phyloP scores from a whole-genome alignment of 2,797 vertebrate species.

The Notolepis coatsorum region DNA sequence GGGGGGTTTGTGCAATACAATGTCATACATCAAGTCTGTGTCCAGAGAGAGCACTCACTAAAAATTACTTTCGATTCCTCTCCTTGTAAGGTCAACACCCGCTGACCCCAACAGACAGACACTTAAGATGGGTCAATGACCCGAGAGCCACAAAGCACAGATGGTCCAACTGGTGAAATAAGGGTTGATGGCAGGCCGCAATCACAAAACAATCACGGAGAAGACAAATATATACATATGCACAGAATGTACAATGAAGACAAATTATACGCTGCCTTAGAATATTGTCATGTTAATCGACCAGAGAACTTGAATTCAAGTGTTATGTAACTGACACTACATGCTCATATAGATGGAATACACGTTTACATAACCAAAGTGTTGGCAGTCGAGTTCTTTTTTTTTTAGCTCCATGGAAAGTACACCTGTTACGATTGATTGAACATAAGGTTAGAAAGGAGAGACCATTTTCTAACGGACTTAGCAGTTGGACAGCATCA shows the following conservation, averaged over 20 bases:
- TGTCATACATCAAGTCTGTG: neutral
- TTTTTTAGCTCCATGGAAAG: neutral
- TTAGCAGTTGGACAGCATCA: constrained; percentile 38
- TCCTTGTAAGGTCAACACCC: constrained; percentile 54
- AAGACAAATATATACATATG: constrained; percentile 36
- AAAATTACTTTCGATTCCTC: constrained; percentile 27
- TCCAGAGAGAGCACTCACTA: constrained; percentile 40
- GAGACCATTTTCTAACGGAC: constrained; percentile 6
- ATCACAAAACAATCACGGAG: constrained; percentile 24
- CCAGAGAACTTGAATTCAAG: constrained; percentile 28
- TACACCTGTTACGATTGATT: neutral
- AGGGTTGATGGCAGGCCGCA: constrained; percentile 9
- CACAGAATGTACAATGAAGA: constrained; percentile 12
- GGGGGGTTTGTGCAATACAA: neutral
- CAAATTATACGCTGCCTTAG: neutral
- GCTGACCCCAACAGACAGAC: constrained; percentile 60
- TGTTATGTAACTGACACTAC: constrained; percentile 37
- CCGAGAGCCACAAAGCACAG: constrained; percentile 53
- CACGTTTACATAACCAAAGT: constrained; percentile 28
- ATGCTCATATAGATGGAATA: constrained; percentile 34
- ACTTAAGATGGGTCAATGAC: constrained; percentile 60
- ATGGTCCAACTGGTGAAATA: constrained; percentile 47
- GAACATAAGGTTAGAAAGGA: neutral
- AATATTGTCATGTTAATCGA: constrained; percentile 26
- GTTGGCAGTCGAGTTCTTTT: neutral